These are phyloP conservation scores for Folsomia manolachei DNA, from an alignment of 2,888 invertebrate species.

Conservation along the genomic window DNA sequence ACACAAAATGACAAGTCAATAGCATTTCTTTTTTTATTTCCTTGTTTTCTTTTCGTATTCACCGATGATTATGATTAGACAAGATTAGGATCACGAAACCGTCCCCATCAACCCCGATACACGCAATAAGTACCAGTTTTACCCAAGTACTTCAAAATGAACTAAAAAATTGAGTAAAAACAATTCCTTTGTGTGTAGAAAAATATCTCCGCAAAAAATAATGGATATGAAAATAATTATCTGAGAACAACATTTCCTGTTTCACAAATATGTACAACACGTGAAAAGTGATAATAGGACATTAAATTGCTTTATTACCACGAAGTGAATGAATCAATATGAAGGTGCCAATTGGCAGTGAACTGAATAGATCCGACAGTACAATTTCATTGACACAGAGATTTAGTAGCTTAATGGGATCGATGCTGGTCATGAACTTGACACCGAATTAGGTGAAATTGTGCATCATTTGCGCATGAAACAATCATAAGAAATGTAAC, in stretches of 20 bases:
- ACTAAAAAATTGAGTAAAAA: too few species aligned
- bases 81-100: too few species aligned
- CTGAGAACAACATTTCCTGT: not conserved
- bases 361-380: not conserved
- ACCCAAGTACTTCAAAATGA: too few species aligned
- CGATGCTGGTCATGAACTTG: constrained; percentile 4
- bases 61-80: too few species aligned
- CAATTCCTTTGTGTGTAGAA: too few species aligned
- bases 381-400: not conserved
- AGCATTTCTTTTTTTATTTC: too few species aligned
- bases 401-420: not conserved
- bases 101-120: too few species aligned
- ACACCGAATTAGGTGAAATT: not conserved
- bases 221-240: not conserved
- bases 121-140: too few species aligned
- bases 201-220: too few species aligned
- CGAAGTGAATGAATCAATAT: too few species aligned
- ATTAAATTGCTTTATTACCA: not conserved
- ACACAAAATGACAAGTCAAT: too few species aligned
- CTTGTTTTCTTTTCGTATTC: too few species aligned
- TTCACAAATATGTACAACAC: not conserved
- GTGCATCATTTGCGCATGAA: not conserved
- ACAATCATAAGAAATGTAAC: not conserved
- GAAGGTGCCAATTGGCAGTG: not conserved
- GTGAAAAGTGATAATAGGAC: not conserved